Base-by-base conservation (phyloP, 2,888 invertebrate genomes). In the Sesia bembeciformis region DNA sequence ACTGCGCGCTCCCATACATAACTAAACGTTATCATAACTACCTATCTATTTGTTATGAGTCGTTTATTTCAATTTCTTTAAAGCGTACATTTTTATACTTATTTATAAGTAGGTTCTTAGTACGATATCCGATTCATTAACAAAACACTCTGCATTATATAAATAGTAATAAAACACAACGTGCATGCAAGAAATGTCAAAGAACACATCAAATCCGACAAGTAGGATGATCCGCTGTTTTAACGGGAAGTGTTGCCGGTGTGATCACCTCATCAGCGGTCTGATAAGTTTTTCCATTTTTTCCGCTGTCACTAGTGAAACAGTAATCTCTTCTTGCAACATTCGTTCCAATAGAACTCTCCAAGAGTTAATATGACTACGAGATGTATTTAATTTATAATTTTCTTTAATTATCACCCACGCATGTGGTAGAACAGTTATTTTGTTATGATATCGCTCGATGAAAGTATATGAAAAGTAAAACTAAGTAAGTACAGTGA, bases 71-170 rank as follows among this genome's bases (percentile, higher is more conserved):
- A 83, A 86, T 85, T 86, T 88, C 85, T 81, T 89, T 89, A 89
- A 89, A 88, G 89, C 89, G 89, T 89, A 89, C 85, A 87, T 85
- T 88, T 80, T 88, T 87, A 87, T 88, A 76, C 83, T 87, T 86
- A 87, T 71, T 72, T 72, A 70, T 78, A 84, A 84, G 78, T 78
- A 86, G 81, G 80, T 84, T 74, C 86, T 84, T 84, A 85, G 72
- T 66, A 73, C 74, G 78, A 80, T 78, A 80, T 79, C 65, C 65
- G 73, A 76, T 74, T 77, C 59, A 62, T 66, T 58, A 64, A 73
- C 76, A 76, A 74, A 70, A 72, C 46, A 50, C 67, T 66, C 65
- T 67, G 73, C 62, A 56, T 70, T 65, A 68, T 64, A 77, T 65
- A 71, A 39, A 77, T 70, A 72, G 68, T 71, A 72, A 75, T 71